A percentile compares a stretch with the other conserved stretches of the same genome.
Conservation (phyloP, 2,797 vertebrate species). For the Ctenopoma multispine region DNA sequence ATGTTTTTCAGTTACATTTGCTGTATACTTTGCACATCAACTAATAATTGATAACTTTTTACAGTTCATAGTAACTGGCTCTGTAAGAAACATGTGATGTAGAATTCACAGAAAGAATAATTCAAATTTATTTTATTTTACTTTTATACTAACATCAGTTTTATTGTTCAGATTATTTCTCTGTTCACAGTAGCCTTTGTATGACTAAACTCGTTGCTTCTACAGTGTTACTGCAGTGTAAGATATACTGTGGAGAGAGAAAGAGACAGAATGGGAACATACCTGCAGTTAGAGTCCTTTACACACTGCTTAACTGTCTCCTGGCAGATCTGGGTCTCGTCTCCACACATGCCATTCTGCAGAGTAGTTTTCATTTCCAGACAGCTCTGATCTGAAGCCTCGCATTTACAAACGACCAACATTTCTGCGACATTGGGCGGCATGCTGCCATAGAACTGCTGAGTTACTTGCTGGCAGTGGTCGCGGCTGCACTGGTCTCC, state of each 20-base stretch:
- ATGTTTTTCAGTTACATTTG: neutral
- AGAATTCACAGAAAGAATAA: too few relatives aligned
- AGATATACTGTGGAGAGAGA: neutral
- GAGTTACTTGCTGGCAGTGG: constrained; percentile 82
- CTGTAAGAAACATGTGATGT: too few relatives aligned
- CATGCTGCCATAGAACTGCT: constrained; percentile 86
- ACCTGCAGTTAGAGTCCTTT: constrained; percentile 72
- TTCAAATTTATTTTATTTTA: too few relatives aligned
- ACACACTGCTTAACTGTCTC: constrained; percentile 58
- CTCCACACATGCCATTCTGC: constrained; percentile 85
- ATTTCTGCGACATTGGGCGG: constrained; percentile 86
- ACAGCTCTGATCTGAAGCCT: constrained; percentile 84
- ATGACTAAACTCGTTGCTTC: neutral
- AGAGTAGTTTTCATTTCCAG: constrained; percentile 82
- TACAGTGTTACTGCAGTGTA: neutral
- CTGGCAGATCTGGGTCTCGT: constrained; percentile 64
- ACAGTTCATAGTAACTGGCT: too few relatives aligned
- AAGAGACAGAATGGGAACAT: neutral
- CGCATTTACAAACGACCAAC: constrained; percentile 90
- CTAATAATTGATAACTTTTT: too few relatives aligned
- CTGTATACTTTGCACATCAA: neutral
- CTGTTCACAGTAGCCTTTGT: neutral
- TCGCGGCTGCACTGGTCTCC: constrained; percentile 77
- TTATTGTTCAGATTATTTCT: too few relatives aligned
- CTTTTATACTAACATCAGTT: too few relatives aligned